Base-by-base conservation (phyloP, 2,888 invertebrate genomes). In the Watsonalla binaria region DNA sequence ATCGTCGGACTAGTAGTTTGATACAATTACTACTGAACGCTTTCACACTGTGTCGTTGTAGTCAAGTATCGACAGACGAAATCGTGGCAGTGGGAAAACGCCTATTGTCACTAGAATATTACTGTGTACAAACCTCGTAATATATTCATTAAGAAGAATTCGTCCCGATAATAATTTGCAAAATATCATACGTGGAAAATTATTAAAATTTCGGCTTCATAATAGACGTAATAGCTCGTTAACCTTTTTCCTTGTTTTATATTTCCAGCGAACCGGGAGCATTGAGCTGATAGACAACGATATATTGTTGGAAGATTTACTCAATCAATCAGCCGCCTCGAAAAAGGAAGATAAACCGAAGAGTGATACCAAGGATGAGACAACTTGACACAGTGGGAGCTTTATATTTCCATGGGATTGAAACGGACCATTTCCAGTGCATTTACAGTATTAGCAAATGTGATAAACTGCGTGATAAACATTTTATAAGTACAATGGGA, bases 391-490 rank as follows among this genome's bases (percentile, higher is more conserved):
- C 35, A 82, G 65, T 54, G 58, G 74, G 62, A 79, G 72, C 60
- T 82, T 81, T 59, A 80, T 83, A 68, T 84, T 86, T 71, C 77
- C 72, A 54, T 84, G 82, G 83, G 83, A 84, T 68, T 81, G 63
- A 80, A 65, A 57, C 63, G 48, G 13, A 58, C 65, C 57, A 59
- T 64, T 54, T 64, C 65, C 57, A 49, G 64, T 69, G 72, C 73
- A 79, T 71, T 68, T 70, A 81, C 89, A 89, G 89, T 89, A 89
- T 89, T 89, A 87, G 73, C 57, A 70, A 74, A 65, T 81, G 80
- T 81, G 80, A 80, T 80, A 78, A 24, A 60, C 66, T 5, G 42
- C 42, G 42, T 42, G 42, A 42, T 37, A 42, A 11, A 42, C 73
- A 68, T 70, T 56, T 60, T 60, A 54, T 63, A 70, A 74, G 72